Evolutionary conservation across 2,888 invertebrate species (phyloP), one percentile per base, ranked within the genome.

Genomic region (Agrochola macilenta): DNA sequence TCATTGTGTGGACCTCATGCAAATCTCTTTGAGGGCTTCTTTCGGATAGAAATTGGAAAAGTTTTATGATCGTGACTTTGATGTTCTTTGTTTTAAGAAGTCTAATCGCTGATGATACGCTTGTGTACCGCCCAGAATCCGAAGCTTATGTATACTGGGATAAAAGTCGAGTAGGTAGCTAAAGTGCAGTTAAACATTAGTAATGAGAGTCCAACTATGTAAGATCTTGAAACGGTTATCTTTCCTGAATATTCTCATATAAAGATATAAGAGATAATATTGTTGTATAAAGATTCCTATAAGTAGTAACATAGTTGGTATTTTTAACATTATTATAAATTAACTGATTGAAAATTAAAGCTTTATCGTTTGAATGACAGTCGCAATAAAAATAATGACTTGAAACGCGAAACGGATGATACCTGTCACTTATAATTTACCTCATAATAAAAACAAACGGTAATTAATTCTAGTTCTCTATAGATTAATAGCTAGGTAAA

Each of bases 11-110:
- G 81, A 82, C 83, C 79, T 91, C 95, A 96, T 96, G 96, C 96
- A 96, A 96, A 96, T 96, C 95, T 94, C 93, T 94, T 93, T 91
- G 94, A 94, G 95, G 92, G 94, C 87, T 91, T 94, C 93, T 92
- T 94, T 94, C 90, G 92, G 92, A 89, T 93, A 93, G 93, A 95
- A 96, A 96, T 96, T 96, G 95, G 94, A 96, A 96, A 96, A 96
- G 95, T 96, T 96, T 91, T 89, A 85, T 87, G 81, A 88, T 88
- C 83, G 81, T 87, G 90, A 91, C 94, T 95, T 96, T 95, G 94
- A 95, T 95, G 94, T 93, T 78, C 85, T 91, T 91, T 94, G 93
- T 93, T 93, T 93, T 93, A 90, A 89, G 84, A 81, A 78, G 81
- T 89, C 89, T 93, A 91, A 93, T 93, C 93, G 87, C 81, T 86